Evolutionary conservation across 1,140 invertebrate species (phyloP), one percentile per base, ranked within the genome.

Genomic region (Dolichoris vasculosae): DNA sequence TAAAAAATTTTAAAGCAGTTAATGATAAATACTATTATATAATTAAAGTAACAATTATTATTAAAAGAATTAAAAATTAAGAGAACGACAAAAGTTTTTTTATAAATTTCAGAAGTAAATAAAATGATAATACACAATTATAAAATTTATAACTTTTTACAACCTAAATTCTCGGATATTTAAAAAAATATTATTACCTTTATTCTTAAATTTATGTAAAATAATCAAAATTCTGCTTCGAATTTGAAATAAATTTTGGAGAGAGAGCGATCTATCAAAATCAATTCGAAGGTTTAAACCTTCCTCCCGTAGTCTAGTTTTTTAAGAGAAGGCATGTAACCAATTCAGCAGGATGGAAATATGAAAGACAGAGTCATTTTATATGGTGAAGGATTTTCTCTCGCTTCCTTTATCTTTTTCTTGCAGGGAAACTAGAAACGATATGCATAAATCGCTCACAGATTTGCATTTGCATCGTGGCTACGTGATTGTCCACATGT

Each of bases 381-480:
- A 38, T 3, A 40, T 13, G 69, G 43, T 6, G 13, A 64, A 43
- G 1, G 4, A 15, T 23, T 13, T 23, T 38, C 51, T 30, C 46
- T 48, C n/a, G 51, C 20, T 32, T 30, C 55, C 43, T 48, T 17
- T 23, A 9, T 13, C 11, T 35, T 23, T 69, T 38, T 20, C 1
- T 35, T 38, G 35, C 23, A 23, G 38, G 69, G 40, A 26, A 3
- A 38, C 4, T 3, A 43, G 69, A 26, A 76, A 9, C 9, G 75
- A 76, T 76, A 76, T 76, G 46, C 30, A 81, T 71, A 64, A 40
- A 23, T 3, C 26, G 38, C 51, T 26, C 51, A 43, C 87, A 78
- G 85, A 84, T 89, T 88, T 91, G 88, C 90, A 91, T 91, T 91
- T 91, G 90, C 90, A 91, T 91, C 88, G 82, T 77, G 87, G 80